phyloP scores from a whole-genome alignment of 30 jellyfish, hydroid and myxozoan genomes.

The Haliclystus octoradiatus region DNA sequence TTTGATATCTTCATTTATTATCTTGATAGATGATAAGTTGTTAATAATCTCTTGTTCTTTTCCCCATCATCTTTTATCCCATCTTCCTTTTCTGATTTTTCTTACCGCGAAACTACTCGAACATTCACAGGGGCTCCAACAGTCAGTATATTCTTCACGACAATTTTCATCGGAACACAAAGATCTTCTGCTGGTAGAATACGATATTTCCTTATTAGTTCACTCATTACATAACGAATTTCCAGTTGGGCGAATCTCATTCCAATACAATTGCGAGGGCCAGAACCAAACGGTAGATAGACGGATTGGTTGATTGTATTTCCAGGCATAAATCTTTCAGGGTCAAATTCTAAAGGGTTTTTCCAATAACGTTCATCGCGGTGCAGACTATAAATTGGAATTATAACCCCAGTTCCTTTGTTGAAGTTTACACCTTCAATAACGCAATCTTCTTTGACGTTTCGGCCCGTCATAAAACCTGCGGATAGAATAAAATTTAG shows the following conservation, averaged over 20 bases:
- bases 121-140: too few relatives aligned
- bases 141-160: not conserved
- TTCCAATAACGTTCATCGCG: constrained; percentile 48
- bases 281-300: constrained; percentile 45
- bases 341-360: constrained; percentile 38
- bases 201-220: constrained; percentile 33
- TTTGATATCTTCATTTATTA: too few relatives aligned
- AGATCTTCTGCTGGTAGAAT: not conserved
- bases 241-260: constrained; percentile 54
- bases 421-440: constrained; percentile 23
- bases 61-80: too few relatives aligned
- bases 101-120: too few relatives aligned
- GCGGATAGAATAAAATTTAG: too few relatives aligned
- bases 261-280: constrained; percentile 57
- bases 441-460: constrained; percentile 22
- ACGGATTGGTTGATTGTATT: constrained; percentile 29
- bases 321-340: constrained; percentile 55
- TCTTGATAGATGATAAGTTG: too few relatives aligned
- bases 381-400: constrained; percentile 33
- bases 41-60: too few relatives aligned
- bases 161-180: not conserved
- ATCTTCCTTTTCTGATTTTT: too few relatives aligned
- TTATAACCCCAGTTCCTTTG: constrained; percentile 32
- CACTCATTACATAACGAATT: constrained; percentile 17
- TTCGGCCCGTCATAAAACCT: constrained; percentile 29